Evolutionary conservation across 2,113 vertebrate genomes (phyloP).

Genomic region (Spermophilus dauricus): DNA sequence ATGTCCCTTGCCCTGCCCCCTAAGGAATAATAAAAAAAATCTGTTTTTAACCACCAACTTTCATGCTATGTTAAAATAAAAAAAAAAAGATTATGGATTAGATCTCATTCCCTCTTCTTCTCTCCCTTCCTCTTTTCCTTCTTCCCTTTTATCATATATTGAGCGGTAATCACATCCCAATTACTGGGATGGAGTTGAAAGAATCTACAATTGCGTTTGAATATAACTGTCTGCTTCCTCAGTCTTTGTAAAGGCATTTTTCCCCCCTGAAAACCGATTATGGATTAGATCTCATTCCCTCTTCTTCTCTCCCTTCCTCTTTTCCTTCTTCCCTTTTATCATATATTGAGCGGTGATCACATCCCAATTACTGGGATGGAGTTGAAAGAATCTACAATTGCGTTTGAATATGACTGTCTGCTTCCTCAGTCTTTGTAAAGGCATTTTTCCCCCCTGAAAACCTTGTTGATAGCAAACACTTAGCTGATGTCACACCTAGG

Average conservation of each 20-base stretch:
- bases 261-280: too few relatives aligned
- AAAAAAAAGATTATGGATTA: background rate
- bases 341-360: too few relatives aligned
- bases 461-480: background rate
- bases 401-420: background rate
- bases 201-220: background rate
- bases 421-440: background rate
- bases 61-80: background rate
- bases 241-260: background rate
- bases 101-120: background rate
- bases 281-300: background rate
- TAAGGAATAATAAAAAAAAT: conserved; percentile 43
- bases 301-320: background rate
- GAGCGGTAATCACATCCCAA: too few relatives aligned
- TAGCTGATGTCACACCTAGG: background rate
- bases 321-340: background rate
- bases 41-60: conserved; percentile 28
- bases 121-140: background rate
- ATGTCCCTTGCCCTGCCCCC: conserved; percentile 20
- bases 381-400: background rate
- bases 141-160: background rate
- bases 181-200: background rate
- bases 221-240: background rate
- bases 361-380: background rate
- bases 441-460: background rate